Evolutionary conservation across 2,113 vertebrate species (phyloP).

Genomic region (Climacteris rufus): DNA sequence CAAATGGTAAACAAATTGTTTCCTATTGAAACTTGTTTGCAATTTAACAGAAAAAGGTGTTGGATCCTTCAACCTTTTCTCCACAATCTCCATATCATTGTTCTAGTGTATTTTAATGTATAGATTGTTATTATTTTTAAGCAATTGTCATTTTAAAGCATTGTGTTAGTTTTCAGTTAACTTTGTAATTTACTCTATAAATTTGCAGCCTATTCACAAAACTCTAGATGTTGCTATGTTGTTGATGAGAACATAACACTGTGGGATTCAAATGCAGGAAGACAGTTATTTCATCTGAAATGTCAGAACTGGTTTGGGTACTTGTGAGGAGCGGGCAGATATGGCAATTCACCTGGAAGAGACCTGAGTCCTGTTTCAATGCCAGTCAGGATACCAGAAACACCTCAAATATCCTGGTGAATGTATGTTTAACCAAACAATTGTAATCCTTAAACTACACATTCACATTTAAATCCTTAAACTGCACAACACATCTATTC

Average conservation of each 20-base stretch:
- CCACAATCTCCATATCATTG: not conserved
- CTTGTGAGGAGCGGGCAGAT: not conserved
- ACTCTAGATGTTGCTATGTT: not conserved
- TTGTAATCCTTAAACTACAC: not conserved
- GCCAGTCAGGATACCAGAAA: not conserved
- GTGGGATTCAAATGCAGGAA: not conserved
- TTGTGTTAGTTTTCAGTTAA: not conserved
- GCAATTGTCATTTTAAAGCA: not conserved
- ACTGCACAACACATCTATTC: not conserved
- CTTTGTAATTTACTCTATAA: not conserved
- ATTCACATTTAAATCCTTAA: not conserved
- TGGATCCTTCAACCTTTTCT: not conserved
- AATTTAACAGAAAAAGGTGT: not conserved
- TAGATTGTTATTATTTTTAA: not conserved
- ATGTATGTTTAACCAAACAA: fast-evolving
- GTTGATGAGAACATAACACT: fast-evolving
- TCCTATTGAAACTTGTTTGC: not conserved
- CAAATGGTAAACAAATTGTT: not conserved
- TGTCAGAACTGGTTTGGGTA: not conserved
- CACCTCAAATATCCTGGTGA: not conserved
- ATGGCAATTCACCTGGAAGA: not conserved
- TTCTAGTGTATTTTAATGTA: not conserved
- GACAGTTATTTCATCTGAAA: not conserved
- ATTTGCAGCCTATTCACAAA: not conserved
- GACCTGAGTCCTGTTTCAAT: not conserved